Base-by-base conservation (phyloP, 2,888 invertebrate species). In the Lasioglossum zephyrum region DNA sequence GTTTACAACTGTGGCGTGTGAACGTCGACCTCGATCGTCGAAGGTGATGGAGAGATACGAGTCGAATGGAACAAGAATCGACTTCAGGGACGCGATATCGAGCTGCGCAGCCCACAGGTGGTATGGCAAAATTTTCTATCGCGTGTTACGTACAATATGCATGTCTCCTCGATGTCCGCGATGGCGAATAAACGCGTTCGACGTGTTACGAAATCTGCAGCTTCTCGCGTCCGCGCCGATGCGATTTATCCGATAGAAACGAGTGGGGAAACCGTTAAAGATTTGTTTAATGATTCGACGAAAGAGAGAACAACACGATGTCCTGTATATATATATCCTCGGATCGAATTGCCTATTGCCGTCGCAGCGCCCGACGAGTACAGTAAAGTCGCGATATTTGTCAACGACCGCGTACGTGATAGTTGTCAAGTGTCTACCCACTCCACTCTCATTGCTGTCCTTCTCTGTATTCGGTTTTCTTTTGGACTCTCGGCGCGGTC, bases 301-400 rank as follows among this genome's bases (percentile, higher is more conserved):
- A 18, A 78, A 47, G 4, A 73, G 13, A 47, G 47, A 79, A 49
- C 73, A 79, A 49, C 73, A 66, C 60, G 82, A 63, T 72, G 75
- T 47, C 75, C 72, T 85, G 75, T 53, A 53, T 84, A 85, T 84
- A 85, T 79, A 79, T 66, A 75, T 77, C 53, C 73, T 72, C 49
- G 73, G 26, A 49, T 60, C 53, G 73, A 53, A 41, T 63, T 36
- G 36, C 16, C n/a, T 26, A 31, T 57, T 47, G 47, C 11, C 18
- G 26, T 73, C 53, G 26, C 60, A n/a, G 44, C 73, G 49, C 47
- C 60, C 39, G 72, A 72, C 49, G 60, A 57, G 49, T 39, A 31
- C 36, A 36, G 36, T 36, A 36, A 36, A 36, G 36, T 36, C 36
- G 36, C 36, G 36, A 36, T 36, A 31, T 31, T 31, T 31, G 2